Evolutionary conservation across 2,888 invertebrate species (phyloP).

Genomic region (Fabriciana adippe): DNA sequence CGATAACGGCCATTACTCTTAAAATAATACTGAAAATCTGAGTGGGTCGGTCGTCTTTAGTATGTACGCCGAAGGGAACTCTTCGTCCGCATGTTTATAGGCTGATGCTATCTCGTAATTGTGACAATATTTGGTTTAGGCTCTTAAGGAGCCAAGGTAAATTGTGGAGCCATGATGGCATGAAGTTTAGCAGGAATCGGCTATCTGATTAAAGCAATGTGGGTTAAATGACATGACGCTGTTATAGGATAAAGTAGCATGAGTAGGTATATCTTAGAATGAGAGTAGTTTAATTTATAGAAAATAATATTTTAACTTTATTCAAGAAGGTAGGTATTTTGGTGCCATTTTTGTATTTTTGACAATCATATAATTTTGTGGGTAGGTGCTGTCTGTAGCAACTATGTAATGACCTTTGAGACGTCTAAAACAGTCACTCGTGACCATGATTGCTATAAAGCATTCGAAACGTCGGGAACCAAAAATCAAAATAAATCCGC

Average conservation of each 20-base stretch:
- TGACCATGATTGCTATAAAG: too few species aligned
- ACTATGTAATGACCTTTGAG: too few species aligned
- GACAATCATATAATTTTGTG: too few species aligned
- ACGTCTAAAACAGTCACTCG: too few species aligned
- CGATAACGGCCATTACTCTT: slow-evolving; percentile 43
- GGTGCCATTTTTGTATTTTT: too few species aligned
- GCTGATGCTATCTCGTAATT: slow-evolving; percentile 79
- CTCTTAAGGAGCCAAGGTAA: slow-evolving; percentile 62
- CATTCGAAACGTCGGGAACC: too few species aligned
- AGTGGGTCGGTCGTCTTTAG: slow-evolving; percentile 57
- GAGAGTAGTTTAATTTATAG: neutral
- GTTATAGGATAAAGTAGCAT: slow-evolving; percentile 25
- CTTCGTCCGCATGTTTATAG: slow-evolving; percentile 70
- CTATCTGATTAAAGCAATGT: slow-evolving; percentile 46
- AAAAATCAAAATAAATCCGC: too few species aligned
- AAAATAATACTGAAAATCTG: slow-evolving; percentile 46
- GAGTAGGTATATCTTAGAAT: slow-evolving; percentile 4
- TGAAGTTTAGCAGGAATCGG: slow-evolving; percentile 57
- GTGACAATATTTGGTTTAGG: slow-evolving; percentile 79
- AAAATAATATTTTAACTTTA: neutral
- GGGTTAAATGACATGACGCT: slow-evolving; percentile 38
- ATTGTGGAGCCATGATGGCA: slow-evolving; percentile 57
- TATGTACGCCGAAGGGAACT: slow-evolving; percentile 73
- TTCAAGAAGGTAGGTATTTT: neutral
- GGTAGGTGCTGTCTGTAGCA: too few species aligned